phyloP scores from a whole-genome alignment of 2,113 vertebrate species.

The Seriola quinqueradiata region DNA sequence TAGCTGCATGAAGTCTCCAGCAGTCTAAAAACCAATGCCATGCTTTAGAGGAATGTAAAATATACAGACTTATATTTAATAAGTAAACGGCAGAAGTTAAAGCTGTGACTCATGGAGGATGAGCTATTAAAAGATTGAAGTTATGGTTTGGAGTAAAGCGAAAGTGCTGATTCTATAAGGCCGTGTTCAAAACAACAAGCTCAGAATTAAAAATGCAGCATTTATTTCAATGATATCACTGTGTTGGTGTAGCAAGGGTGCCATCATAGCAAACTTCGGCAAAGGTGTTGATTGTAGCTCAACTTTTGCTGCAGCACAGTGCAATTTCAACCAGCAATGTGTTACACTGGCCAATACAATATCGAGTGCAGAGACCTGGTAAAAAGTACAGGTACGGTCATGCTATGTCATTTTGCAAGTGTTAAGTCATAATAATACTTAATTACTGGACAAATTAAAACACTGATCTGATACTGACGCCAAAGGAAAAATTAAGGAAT shows the following conservation, averaged over 20 bases:
- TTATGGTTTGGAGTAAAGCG: neutral
- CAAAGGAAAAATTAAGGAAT: too few relatives aligned
- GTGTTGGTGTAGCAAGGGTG: neutral
- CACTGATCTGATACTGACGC: too few relatives aligned
- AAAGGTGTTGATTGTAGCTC: neutral
- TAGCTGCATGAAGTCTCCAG: neutral
- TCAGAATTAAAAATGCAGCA: too few relatives aligned
- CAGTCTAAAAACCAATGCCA: too few relatives aligned
- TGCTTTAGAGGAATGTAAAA: constrained; percentile 1
- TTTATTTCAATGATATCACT: too few relatives aligned
- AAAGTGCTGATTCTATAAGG: too few relatives aligned
- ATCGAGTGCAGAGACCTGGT: too few relatives aligned
- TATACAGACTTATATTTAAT: neutral
- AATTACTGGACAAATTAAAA: too few relatives aligned
- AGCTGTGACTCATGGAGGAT: neutral
- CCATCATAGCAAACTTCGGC: neutral
- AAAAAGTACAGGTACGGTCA: too few relatives aligned
- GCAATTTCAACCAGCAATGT: neutral
- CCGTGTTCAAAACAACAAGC: too few relatives aligned
- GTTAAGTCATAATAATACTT: too few relatives aligned
- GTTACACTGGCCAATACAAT: neutral
- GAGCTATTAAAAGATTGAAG: constrained; percentile 1
- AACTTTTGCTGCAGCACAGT: neutral
- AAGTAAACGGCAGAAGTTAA: neutral
- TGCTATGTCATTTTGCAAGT: too few relatives aligned